Evolutionary conservation across 2,113 vertebrate species (phyloP), one percentile per base, ranked within the genome.

Genomic region (Scortum barcoo): DNA sequence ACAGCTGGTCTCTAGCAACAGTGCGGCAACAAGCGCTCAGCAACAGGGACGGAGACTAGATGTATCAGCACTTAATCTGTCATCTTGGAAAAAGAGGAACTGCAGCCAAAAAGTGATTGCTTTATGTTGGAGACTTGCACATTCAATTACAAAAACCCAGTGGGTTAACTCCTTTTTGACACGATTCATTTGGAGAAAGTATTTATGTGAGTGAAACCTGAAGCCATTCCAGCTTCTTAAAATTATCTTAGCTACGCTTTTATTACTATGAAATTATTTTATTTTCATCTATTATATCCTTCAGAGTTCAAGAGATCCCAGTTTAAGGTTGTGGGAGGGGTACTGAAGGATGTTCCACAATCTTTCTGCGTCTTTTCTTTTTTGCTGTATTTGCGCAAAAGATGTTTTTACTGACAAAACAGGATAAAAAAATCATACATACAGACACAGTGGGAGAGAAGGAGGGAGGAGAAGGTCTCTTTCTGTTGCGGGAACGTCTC

Each of bases 11-110:
- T 38, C 36, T 48, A 63, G 83, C 81, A 72, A 58, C 72, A 26
- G 33, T 36, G 13, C 3, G 1, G 71, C 68, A 12, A 19, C 11
- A 10, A 86, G 30, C 62, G 42, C 83, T 76, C 78, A 86, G 87
- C 83, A 88, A 88, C 84, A 85, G 74, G 61, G 62, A 57, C 1
- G 0, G 28, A 65, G 78, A 80, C 42, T 7, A 86, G 75, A 83
- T 65, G 65, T 19, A 76, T 78, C 78, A 62, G 75, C 76, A 33
- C 60, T 86, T 82, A 33, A 75, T 87, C 70, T 14, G 62, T 79
- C 65, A 63, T 84, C 70, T 53, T 19, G 19, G 73, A 70, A 60
- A 48, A 71, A 16, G 60, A 82, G 78, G 51, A 42, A 53, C 48
- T 50, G 56, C 22, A 68, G 38, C 42, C 71, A 51, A 71, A 71